A percentile compares a stretch with the other conserved stretches of the same genome.
phyloP scores from a whole-genome alignment of 2,888 invertebrate genomes.

The Lepidonotus clava region DNA sequence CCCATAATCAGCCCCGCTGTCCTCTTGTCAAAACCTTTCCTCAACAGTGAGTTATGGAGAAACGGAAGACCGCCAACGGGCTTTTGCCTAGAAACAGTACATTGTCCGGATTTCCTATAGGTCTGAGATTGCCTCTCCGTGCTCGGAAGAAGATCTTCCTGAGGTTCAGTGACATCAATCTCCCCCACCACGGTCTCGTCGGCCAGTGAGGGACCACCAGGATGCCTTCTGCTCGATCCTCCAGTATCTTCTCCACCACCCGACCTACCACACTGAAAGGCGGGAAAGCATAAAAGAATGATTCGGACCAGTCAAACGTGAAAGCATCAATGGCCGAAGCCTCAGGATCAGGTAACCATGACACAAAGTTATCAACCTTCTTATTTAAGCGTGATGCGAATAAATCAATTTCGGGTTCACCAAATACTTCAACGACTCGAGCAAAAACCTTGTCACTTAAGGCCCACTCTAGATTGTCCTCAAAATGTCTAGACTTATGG shows the following conservation, averaged over 20 bases:
- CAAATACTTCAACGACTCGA: neutral
- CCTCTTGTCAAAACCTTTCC: neutral
- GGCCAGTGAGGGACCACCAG: conserved; percentile 8
- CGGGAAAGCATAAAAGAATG: neutral
- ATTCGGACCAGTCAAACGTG: neutral
- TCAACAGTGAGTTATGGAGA: neutral
- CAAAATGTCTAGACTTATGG: neutral
- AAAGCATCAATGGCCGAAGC: neutral
- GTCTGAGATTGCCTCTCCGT: neutral
- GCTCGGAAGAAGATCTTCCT: neutral
- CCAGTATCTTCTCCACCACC: neutral
- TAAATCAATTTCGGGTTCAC: neutral
- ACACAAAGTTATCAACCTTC: neutral
- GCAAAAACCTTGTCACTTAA: neutral
- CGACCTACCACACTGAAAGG: neutral
- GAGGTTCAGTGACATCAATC: neutral
- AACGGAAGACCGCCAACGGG: too few species aligned
- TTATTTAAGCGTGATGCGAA: neutral
- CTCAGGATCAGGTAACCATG: neutral
- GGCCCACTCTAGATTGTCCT: conserved; percentile 9
- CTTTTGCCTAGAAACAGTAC: too few species aligned
- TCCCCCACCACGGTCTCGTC: neutral
- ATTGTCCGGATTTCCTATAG: too few species aligned
- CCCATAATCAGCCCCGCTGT: neutral
- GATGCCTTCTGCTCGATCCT: neutral